Percentiles rank a stretch among this genome's conserved stretches.
Conservation (phyloP, 1,140 invertebrate genomes). For the Eurytemora carolleeae region DNA sequence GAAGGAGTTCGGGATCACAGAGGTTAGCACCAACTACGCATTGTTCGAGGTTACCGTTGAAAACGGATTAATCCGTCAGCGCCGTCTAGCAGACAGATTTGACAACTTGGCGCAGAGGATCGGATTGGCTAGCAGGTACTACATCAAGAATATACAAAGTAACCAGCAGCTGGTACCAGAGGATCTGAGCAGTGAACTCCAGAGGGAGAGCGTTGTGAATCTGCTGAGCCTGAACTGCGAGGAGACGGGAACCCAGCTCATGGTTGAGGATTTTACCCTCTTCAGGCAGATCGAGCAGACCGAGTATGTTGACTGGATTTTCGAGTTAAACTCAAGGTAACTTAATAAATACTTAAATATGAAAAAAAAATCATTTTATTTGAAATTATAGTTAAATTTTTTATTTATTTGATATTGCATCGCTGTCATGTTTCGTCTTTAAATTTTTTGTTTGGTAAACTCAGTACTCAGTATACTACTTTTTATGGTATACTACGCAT, state of each 20-base stretch:
- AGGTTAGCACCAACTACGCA: constrained; percentile 65
- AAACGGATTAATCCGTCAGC: constrained; percentile 74
- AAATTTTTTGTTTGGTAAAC: too few species aligned
- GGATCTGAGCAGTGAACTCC: constrained; percentile 74
- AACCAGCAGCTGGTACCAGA: constrained; percentile 88
- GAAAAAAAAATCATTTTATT: too few species aligned
- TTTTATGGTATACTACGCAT: too few species aligned
- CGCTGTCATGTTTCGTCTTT: too few species aligned
- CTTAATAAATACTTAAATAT: too few species aligned
- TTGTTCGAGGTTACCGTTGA: constrained; percentile 86
- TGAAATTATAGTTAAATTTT: too few species aligned
- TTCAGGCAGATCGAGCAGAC: constrained; percentile 94
- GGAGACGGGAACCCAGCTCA: constrained; percentile 66
- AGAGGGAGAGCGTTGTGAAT: constrained; percentile 73
- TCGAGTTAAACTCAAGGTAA: constrained; percentile 68
- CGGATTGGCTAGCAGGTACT: constrained; percentile 45
- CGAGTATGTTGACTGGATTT: constrained; percentile 92
- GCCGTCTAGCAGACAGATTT: constrained; percentile 74
- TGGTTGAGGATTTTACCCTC: constrained; percentile 71
- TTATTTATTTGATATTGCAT: too few species aligned
- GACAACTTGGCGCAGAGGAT: constrained; percentile 89
- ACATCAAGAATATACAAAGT: constrained; percentile 82
- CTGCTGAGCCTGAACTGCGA: constrained; percentile 91
- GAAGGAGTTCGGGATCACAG: constrained; percentile 86
- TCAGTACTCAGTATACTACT: too few species aligned